Base-by-base conservation (phyloP, 2,797 vertebrate genomes). In the Psittacula echo region DNA sequence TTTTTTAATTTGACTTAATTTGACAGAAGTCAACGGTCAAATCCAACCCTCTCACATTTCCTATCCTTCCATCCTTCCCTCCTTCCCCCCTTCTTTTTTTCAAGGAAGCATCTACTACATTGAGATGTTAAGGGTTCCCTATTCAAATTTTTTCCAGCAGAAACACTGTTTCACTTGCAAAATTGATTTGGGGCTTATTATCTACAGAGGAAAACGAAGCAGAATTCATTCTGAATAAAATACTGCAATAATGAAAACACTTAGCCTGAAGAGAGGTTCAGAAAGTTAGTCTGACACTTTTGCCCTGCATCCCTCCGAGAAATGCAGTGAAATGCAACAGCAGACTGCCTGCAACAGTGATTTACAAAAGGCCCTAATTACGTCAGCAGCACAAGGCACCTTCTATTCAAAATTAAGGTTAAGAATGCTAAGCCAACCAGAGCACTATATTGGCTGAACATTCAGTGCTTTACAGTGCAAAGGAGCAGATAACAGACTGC, bases 331-430 rank as follows among this genome's bases (percentile, higher is more conserved):
- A 91, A 95, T 84, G 87, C 87, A 96, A 93, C 56, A 87, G 89
- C 79, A 85, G 84, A 93, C 14, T 91, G 88, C 82, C 90, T 96
- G 96, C 85, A 88, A 97, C 80, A 95, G 84, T 91, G 88, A 96
- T 95, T 96, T 91, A 95, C 86, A 96, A 97, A 96, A 84, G 81
- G 72, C 74, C 89, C 76, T 53, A 75, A 91, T 92, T 89, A 96
- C 41, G 42, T 94, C 95, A 96, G 83, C 83, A 82, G 93, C 71
- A 89, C 53, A 78, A 95, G 96, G 93, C 89, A 93, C 93, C 91
- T 90, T 95, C 94, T 88, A 94, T 95, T 97, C 94, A 93, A 94
- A 95, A 91, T 84, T 81, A 88, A 80, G 94, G 89, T 87, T 89
- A 85, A 95, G 89, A 94, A 85, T 47, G 92, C 95, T 94, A 90